Base-by-base conservation (phyloP, 2,797 vertebrate species). In the Periparus ater region DNA sequence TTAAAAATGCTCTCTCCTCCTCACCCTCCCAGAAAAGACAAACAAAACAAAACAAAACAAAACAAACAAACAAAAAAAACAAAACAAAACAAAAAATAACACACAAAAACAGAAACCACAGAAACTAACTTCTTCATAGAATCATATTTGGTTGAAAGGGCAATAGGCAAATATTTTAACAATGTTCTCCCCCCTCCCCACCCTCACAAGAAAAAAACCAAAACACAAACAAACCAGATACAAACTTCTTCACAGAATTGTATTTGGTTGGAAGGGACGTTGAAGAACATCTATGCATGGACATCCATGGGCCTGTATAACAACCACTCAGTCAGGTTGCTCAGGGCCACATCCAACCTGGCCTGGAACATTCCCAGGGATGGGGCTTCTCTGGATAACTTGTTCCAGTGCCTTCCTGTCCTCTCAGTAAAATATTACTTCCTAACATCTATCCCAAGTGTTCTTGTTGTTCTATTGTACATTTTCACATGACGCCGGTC, bases 21-120 rank as follows among this genome's bases (percentile, higher is more conserved):
- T 1, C 17, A 15, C 1, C 3, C 11, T 21, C 1, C 5, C 27
- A 27, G 3, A n/a, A 18, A 38, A 22, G 7, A 23, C 34, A 47
- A 22, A 10, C 7, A 30, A 26, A 9, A 26, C 19, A 16, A 57
- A 36, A 11, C 2, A 11, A 25, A 23, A 36, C 20, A 42, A 47
- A 22, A 13, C 5, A 30, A 26, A 9, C n/a, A n/a, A n/a, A n/a
- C n/a, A 36, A 8, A 2, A 11, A 25, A 17, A 6, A 13, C 42
- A 6, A 23, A 62, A 6, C 18, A 29, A 22, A 50, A 25, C 8
- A 42, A 42, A 42, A 42, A 42, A 42, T 17, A 17, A 4, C 42
- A 42, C 4, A 7, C 17, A 42, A 42, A 42, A 42, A 7, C 15
- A 42, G 17, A 42, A 42, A 42, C 42, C 42, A 16, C 42, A 42